phyloP scores from a whole-genome alignment of 2,888 invertebrate genomes.

The Leptarthrus brevirostris region DNA sequence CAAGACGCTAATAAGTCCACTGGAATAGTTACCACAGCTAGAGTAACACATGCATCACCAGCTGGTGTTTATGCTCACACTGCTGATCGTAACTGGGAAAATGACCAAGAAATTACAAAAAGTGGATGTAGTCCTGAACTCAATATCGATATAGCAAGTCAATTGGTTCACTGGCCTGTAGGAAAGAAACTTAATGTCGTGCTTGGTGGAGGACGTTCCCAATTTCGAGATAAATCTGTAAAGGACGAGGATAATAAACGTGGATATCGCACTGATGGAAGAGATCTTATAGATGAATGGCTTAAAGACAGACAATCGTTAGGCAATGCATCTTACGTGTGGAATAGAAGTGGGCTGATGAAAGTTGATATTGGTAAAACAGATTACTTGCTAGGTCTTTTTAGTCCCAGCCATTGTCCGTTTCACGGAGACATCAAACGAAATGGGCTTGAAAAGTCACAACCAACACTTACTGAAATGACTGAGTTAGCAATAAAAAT shows the following conservation, averaged over 20 bases:
- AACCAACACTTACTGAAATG: slow-evolving; percentile 77
- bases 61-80: slow-evolving; percentile 79
- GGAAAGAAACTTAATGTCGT: slow-evolving; percentile 77
- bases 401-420: slow-evolving; percentile 70
- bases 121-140: slow-evolving; percentile 66
- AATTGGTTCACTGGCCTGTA: slow-evolving; percentile 74
- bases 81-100: slow-evolving; percentile 77
- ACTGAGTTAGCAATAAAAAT: slow-evolving; percentile 73
- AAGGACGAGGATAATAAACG: slow-evolving; percentile 70
- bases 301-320: slow-evolving; percentile 60
- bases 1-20: slow-evolving; percentile 73
- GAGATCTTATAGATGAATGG: slow-evolving; percentile 78
- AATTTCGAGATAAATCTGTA: slow-evolving; percentile 60
- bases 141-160: slow-evolving; percentile 79
- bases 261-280: slow-evolving; percentile 72
- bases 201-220: slow-evolving; percentile 63
- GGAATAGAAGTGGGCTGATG: slow-evolving; percentile 58
- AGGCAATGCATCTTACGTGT: slow-evolving; percentile 59
- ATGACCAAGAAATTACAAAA: slow-evolving; percentile 70
- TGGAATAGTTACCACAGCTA: slow-evolving; percentile 79
- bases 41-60: slow-evolving; percentile 83
- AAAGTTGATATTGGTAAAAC: slow-evolving; percentile 66
- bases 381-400: slow-evolving; percentile 72
- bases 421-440: slow-evolving; percentile 71
- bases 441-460: slow-evolving; percentile 64